Base-by-base conservation (phyloP, 2,888 invertebrate genomes). In the Luffia ferchaultella region DNA sequence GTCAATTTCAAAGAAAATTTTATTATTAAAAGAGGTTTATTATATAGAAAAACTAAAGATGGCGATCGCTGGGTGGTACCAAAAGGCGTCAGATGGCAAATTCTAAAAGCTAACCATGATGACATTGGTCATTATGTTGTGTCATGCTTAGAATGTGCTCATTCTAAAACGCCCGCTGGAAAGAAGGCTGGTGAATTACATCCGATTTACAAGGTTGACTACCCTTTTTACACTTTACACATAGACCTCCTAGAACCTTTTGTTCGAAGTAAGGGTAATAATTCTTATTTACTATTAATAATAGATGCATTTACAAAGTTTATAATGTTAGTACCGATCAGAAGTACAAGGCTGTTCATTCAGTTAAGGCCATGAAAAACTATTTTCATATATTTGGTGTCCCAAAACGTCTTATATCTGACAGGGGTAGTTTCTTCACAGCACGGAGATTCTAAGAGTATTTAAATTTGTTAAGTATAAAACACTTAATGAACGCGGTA, bases 121-220 rank as follows among this genome's bases (percentile, higher is more conserved):
- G 59, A 63, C 20, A 42, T 59, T 16, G 63, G 63, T 12, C 65
- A 65, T 51, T 64, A 57, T 18, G 55, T 58, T 7, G 53, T 52
- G 18, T 56, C 57, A 46, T 58, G 60, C 45, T 16, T 60, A 1
- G 52, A 59, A 45, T 58, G 55, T 43, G 52, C 55, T n/a, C 3
- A 30, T 3, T 12, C 30, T 7, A 7, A 30, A 30, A 30, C 30
- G 12, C 30, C 57, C 57, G 48, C 48, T 49, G 20, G 57, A 59
- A 55, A 52, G 42, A 58, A 57, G 41, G 46, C 50, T 7, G 57
- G 57, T 2, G 45, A 53, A 48, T 49, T 58, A 44, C 30, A 30
- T 12, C 12, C 3, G 3, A 30, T 30, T 30, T 30, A 30, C 12
- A 12, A 30, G 3, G 12, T 30, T 12, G 30, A 30, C 30, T 12